Conservation (phyloP, 2,797 vertebrate genomes). For the Micrastur ruficollis region DNA sequence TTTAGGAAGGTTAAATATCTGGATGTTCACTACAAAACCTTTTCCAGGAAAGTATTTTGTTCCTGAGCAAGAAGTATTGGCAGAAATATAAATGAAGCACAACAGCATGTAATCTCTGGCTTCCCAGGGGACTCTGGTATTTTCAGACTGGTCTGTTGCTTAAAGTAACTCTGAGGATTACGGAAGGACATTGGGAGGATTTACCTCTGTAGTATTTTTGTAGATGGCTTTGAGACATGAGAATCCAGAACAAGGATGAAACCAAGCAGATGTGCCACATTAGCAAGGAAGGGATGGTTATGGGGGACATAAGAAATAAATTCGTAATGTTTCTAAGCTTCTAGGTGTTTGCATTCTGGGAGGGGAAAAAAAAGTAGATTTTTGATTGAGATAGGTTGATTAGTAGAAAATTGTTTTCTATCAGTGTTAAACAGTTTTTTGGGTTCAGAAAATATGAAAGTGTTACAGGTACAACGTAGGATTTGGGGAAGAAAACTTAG, state of each 20-base stretch:
- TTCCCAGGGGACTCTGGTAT: constrained; percentile 13
- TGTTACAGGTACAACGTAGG: background rate
- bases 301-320: background rate
- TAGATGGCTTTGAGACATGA: background rate
- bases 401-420: background rate
- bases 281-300: background rate
- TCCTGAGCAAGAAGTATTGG: constrained; percentile 6
- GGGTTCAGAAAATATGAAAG: background rate
- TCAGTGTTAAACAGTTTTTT: background rate
- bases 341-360: background rate
- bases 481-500: background rate
- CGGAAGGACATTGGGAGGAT: background rate
- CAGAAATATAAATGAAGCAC: background rate
- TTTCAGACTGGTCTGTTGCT: constrained; percentile 37
- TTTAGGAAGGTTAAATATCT: constrained; percentile 33
- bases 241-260: background rate
- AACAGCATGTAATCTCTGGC: background rate
- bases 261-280: background rate
- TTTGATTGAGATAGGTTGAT: background rate
- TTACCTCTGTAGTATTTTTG: constrained; percentile 36
- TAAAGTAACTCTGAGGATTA: constrained; percentile 37
- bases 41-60: constrained; percentile 30
- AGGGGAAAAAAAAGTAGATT: background rate
- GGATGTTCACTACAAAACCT: constrained; percentile 15
- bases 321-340: background rate